Conservation (phyloP, 2,888 invertebrate species). For the Melitaea athalia region DNA sequence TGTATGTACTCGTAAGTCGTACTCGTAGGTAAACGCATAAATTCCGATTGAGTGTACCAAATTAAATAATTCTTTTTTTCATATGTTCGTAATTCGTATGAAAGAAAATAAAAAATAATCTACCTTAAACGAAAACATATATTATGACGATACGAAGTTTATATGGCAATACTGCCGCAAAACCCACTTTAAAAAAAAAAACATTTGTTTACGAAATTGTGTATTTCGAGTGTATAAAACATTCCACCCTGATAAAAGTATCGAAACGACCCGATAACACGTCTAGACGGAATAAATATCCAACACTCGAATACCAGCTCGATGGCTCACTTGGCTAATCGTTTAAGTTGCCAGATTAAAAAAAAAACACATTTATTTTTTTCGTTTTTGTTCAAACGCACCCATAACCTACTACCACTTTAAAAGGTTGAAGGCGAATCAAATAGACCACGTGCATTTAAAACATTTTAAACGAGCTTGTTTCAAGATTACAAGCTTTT, state of each 20-base stretch:
- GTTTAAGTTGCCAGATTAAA: slow-evolving; percentile 60
- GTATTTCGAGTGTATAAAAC: slow-evolving; percentile 67
- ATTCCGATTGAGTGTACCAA: no score
- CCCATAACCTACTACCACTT: slow-evolving; percentile 69
- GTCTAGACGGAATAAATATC: slow-evolving; percentile 80
- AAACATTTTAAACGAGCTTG: slow-evolving; percentile 61
- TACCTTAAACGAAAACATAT: no score
- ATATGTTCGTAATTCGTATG: no score
- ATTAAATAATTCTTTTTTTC: no score
- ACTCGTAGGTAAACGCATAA: no score
- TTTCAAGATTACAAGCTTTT: slow-evolving; percentile 58
- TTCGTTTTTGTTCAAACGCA: slow-evolving; percentile 50
- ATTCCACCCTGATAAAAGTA: slow-evolving; percentile 69
- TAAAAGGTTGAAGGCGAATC: slow-evolving; percentile 74
- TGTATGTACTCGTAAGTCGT: no score
- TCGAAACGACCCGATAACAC: slow-evolving; percentile 70
- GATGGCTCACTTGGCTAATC: slow-evolving; percentile 81
- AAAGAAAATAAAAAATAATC: no score
- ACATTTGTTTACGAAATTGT: slow-evolving; percentile 13
- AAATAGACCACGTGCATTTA: slow-evolving; percentile 61
- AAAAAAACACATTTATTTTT: slow-evolving; percentile 60
- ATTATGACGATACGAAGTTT: background rate
- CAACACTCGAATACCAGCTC: slow-evolving; percentile 76
- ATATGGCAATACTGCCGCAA: slow-evolving; percentile 11
- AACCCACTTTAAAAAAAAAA: background rate